phyloP scores from a whole-genome alignment of 2,888 invertebrate genomes.

The Cantharis flavilabris region DNA sequence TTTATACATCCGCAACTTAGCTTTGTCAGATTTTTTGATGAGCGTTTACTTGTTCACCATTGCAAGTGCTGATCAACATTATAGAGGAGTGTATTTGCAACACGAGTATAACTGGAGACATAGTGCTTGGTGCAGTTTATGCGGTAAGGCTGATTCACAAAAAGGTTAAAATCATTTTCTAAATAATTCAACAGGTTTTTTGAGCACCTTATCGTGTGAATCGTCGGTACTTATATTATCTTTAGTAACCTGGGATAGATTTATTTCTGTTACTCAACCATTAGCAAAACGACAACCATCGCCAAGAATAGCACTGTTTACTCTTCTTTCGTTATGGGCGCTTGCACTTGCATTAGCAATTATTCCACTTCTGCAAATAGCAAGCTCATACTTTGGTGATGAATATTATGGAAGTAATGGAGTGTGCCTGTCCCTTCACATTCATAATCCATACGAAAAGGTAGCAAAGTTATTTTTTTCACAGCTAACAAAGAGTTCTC shows the following conservation, averaged over 20 bases:
- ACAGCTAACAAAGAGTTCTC: neutral
- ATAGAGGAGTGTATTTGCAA: slow-evolving; percentile 61
- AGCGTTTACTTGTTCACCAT: slow-evolving; percentile 65
- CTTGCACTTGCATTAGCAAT: slow-evolving; percentile 57
- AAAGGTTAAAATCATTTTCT: neutral
- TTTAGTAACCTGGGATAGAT: slow-evolving; percentile 65
- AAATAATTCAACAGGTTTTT: slow-evolving; percentile 55
- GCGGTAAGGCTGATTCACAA: slow-evolving; percentile 54
- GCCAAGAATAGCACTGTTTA: slow-evolving; percentile 56
- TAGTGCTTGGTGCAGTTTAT: slow-evolving; percentile 60
- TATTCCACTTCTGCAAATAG: slow-evolving; percentile 55
- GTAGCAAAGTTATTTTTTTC: slow-evolving; percentile 44
- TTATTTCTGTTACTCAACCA: slow-evolving; percentile 64
- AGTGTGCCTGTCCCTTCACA: slow-evolving; percentile 63
- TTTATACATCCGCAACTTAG: slow-evolving; percentile 65
- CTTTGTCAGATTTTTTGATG: slow-evolving; percentile 67
- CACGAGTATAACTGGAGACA: slow-evolving; percentile 64
- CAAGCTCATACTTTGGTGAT: slow-evolving; percentile 58
- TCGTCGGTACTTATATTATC: slow-evolving; percentile 64
- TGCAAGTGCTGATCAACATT: slow-evolving; percentile 59
- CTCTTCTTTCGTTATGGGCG: slow-evolving; percentile 59
- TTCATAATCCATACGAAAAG: slow-evolving; percentile 64
- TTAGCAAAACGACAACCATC: slow-evolving; percentile 56
- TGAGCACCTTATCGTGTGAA: slow-evolving; percentile 65
- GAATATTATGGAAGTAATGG: slow-evolving; percentile 66